Conservation (phyloP, 2,888 invertebrate species). For the Drosophila siamana region DNA sequence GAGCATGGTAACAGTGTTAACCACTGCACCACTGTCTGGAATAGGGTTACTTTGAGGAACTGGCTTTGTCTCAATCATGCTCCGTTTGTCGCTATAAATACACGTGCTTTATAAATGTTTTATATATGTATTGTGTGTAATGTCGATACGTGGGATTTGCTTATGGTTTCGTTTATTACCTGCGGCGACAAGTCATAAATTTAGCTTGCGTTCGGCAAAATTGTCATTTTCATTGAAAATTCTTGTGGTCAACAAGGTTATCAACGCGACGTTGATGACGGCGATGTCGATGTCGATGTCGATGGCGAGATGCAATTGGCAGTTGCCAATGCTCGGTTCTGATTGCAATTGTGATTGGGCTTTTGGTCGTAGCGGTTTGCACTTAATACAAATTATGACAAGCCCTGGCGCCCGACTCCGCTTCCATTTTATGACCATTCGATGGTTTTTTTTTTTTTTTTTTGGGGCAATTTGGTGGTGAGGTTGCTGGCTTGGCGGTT, state of each 20-base stretch:
- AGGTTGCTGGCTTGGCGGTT: slow-evolving; percentile 12
- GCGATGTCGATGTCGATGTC: not conserved
- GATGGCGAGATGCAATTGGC: slow-evolving; percentile 26
- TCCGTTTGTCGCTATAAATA: slow-evolving; percentile 5
- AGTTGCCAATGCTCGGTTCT: slow-evolving; percentile 23
- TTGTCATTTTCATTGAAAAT: slow-evolving; percentile 68
- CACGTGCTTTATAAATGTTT: not conserved
- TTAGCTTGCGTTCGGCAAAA: slow-evolving; percentile 46
- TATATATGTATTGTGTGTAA: not conserved
- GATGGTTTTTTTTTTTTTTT: slow-evolving; percentile 3
- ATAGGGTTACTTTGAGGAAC: slow-evolving; percentile 22
- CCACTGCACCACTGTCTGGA: slow-evolving; percentile 5
- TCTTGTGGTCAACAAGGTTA: slow-evolving; percentile 80
- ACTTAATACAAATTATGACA: slow-evolving; percentile 65
- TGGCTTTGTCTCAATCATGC: slow-evolving; percentile 4
- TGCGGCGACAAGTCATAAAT: slow-evolving; percentile 58
- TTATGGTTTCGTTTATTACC: slow-evolving; percentile 57
- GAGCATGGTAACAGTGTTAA: slow-evolving; percentile 24
- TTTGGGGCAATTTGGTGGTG: slow-evolving; percentile 5
- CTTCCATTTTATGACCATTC: slow-evolving; percentile 36
- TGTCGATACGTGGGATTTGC: slow-evolving; percentile 25
- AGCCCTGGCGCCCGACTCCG: slow-evolving; percentile 35
- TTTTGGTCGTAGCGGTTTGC: slow-evolving; percentile 41
- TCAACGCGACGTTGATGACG: slow-evolving; percentile 45
- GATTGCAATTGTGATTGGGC: slow-evolving; percentile 31